A percentile compares a stretch with the other conserved stretches of the same genome.
Conservation (phyloP, 2,888 invertebrate species). For the Tigriopus californicus region DNA sequence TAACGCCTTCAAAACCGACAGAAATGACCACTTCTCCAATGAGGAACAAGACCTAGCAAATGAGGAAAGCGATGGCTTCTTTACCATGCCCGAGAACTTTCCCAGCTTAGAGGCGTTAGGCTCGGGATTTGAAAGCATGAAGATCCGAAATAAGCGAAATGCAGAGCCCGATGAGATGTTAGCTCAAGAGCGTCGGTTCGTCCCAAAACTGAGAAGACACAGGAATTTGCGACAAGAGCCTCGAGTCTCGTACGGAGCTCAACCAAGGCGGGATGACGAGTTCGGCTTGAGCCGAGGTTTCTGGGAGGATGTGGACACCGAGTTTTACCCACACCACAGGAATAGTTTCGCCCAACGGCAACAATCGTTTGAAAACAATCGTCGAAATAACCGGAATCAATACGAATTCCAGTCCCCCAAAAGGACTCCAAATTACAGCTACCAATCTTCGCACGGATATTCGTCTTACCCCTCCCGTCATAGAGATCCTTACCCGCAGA, state of each 20-base stretch:
- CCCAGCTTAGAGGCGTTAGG: background rate
- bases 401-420: background rate
- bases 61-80: background rate
- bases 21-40: background rate
- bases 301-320: no score
- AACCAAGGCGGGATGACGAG: no score
- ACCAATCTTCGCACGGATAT: no score
- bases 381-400: background rate
- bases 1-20: background rate
- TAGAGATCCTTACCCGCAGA: background rate
- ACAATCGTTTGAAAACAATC: no score
- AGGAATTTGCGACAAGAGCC: no score
- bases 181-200: no score
- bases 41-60: background rate
- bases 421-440: background rate
- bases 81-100: background rate
- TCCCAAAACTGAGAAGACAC: no score
- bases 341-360: no score
- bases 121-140: slow-evolving; percentile 2
- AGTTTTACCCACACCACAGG: no score
- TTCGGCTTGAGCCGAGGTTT: no score
- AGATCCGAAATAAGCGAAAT: background rate
- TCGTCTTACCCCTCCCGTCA: background rate
- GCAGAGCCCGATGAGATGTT: no score
- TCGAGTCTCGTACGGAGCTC: no score